Percentiles rank a stretch among this genome's conserved stretches.
Conservation (phyloP, 2,113 vertebrate genomes). For the Panthera tigris region DNA sequence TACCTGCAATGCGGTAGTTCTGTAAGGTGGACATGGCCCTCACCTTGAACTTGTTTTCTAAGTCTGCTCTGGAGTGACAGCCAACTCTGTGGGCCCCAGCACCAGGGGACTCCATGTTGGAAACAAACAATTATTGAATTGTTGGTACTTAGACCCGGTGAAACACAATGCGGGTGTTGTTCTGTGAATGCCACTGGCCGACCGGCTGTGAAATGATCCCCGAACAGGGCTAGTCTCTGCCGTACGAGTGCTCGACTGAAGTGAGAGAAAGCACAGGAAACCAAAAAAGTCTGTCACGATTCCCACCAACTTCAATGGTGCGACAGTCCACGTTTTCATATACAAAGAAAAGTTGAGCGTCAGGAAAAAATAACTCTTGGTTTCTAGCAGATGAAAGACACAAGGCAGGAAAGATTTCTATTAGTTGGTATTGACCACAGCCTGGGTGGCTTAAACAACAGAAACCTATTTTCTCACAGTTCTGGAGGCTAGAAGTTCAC, state of each 20-base stretch:
- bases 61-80: conserved; percentile 1
- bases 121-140: conserved; percentile 46
- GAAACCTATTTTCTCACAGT: background rate
- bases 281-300: too few relatives aligned
- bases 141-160: background rate
- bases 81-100: background rate
- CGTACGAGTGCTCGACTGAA: background rate
- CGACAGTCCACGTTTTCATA: background rate
- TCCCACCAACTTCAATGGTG: background rate
- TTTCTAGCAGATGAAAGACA: background rate
- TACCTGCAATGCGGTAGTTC: background rate
- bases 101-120: background rate
- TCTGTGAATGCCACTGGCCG: background rate
- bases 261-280: background rate
- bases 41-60: conserved; percentile 66
- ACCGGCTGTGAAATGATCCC: background rate
- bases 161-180: conserved; percentile 50
- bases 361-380: background rate
- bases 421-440: background rate
- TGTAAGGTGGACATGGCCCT: background rate
- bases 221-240: background rate
- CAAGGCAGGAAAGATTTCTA: background rate
- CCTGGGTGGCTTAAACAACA: background rate
- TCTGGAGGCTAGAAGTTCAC: background rate
- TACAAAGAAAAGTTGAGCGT: background rate